Conservation (phyloP, 2,113 vertebrate species). For the Pomatorhinus ruficollis region DNA sequence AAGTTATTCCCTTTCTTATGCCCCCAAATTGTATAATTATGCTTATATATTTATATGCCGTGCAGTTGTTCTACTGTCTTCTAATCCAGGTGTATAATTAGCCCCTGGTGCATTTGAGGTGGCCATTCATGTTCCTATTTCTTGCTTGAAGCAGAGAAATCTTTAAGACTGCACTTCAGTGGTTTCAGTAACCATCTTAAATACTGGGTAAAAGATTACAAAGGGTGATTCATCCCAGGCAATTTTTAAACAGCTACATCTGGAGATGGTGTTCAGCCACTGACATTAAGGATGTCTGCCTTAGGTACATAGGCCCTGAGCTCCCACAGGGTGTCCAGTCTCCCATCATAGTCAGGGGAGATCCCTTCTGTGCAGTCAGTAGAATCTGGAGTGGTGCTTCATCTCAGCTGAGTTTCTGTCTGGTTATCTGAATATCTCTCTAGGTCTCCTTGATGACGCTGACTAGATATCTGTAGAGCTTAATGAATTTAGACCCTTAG, state of each 20-base stretch:
- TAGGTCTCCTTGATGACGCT: background rate
- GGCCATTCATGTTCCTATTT: background rate
- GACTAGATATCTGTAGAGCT: background rate
- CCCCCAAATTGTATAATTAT: background rate
- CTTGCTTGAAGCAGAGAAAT: background rate
- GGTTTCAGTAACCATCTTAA: background rate
- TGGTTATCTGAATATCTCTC: background rate
- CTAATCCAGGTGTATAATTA: background rate
- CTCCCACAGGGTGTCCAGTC: background rate
- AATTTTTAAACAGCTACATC: background rate
- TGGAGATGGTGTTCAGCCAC: background rate
- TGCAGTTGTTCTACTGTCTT: background rate
- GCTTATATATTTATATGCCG: background rate
- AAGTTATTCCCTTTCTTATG: background rate
- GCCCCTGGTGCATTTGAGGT: background rate
- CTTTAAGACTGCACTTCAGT: background rate
- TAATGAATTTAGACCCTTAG: background rate
- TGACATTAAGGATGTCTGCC: background rate
- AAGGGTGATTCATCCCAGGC: background rate
- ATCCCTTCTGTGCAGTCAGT: background rate
- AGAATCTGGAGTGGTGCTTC: background rate
- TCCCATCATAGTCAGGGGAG: background rate
- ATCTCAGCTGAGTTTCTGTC: background rate
- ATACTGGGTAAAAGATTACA: background rate
- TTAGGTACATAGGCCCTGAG: fast-evolving